A percentile compares a stretch with the other conserved stretches of the same genome.
Conservation (phyloP, 2,113 vertebrate species). For the Cottus gobio region DNA sequence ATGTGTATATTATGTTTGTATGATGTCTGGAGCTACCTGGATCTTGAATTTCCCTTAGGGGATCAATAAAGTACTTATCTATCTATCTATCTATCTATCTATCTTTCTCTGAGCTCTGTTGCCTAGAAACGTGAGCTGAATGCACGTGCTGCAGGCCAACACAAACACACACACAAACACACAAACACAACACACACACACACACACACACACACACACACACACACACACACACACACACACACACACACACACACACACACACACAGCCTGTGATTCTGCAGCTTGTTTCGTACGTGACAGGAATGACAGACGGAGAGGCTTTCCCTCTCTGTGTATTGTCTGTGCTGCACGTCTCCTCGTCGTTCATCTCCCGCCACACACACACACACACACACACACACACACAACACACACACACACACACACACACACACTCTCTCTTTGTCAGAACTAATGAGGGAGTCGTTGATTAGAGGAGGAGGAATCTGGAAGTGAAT, state of each 20-base stretch:
- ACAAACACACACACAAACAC: conserved; percentile 1
- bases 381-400: conserved; percentile 9
- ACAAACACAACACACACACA: conserved; percentile 1
- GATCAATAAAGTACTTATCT: too few relatives aligned
- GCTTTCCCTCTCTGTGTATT: conserved; percentile 33
- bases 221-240: conserved; percentile 8
- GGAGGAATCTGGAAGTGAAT: conserved; percentile 1
- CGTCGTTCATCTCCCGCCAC: conserved; percentile 48
- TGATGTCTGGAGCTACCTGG: too few relatives aligned
- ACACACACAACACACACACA: conserved; percentile 16
- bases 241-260: conserved; percentile 20
- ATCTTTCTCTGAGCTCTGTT: conserved; percentile 46
- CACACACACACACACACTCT: not conserved
- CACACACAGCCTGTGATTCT: not conserved
- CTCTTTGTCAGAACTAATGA: conserved; percentile 36
- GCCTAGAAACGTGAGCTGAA: conserved; percentile 51
- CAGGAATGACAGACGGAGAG: conserved; percentile 49
- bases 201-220: conserved; percentile 9
- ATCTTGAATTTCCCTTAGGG: too few relatives aligned
- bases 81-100: too few relatives aligned
- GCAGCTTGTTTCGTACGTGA: conserved; percentile 54
- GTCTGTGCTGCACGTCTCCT: conserved; percentile 51
- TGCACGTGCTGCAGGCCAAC: conserved; percentile 34
- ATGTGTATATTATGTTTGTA: too few relatives aligned
- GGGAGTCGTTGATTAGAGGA: not conserved